Percentiles rank a stretch among this genome's conserved stretches.
Evolutionary conservation across 2,113 vertebrate genomes (phyloP).

Genomic region (Triplophysa rosa): DNA sequence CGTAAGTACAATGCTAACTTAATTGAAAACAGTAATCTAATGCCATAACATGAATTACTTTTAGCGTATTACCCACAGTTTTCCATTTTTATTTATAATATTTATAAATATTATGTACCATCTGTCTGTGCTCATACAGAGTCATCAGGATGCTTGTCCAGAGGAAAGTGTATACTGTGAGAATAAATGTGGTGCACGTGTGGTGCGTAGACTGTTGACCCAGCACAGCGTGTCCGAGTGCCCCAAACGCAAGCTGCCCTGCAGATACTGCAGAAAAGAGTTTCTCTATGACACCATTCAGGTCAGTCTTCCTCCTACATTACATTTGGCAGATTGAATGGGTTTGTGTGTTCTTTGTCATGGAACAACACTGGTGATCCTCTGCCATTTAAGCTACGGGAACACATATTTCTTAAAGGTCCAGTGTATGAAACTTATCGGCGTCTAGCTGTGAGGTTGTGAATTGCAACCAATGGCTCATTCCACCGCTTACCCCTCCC

Average conservation of each 20-base stretch:
- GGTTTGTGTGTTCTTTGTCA: too few species aligned
- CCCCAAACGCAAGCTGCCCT: constrained; percentile 96
- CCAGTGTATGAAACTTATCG: too few species aligned
- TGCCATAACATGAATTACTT: too few species aligned
- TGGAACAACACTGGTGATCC: too few species aligned
- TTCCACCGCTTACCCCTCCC: too few species aligned
- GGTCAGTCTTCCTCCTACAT: constrained; percentile 72
- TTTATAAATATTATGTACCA: neutral
- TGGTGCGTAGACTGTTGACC: constrained; percentile 91
- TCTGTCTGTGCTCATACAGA: constrained; percentile 65
- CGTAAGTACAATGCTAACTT: too few species aligned
- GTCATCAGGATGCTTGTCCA: constrained; percentile 92
- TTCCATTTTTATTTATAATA: neutral
- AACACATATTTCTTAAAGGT: too few species aligned
- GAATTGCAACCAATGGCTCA: neutral
- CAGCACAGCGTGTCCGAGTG: constrained; percentile 89
- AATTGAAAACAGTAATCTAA: too few species aligned
- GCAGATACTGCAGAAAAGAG: constrained; percentile 93
- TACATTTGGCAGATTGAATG: neutral
- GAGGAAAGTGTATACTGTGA: constrained; percentile 98
- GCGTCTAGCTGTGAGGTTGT: too few species aligned
- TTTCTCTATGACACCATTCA: constrained; percentile 98
- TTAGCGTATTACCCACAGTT: too few species aligned
- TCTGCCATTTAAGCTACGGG: too few species aligned
- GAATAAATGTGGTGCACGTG: constrained; percentile 95